Evolutionary conservation across 2,888 invertebrate genomes (phyloP).

Genomic region (Spicauda simplicius): DNA sequence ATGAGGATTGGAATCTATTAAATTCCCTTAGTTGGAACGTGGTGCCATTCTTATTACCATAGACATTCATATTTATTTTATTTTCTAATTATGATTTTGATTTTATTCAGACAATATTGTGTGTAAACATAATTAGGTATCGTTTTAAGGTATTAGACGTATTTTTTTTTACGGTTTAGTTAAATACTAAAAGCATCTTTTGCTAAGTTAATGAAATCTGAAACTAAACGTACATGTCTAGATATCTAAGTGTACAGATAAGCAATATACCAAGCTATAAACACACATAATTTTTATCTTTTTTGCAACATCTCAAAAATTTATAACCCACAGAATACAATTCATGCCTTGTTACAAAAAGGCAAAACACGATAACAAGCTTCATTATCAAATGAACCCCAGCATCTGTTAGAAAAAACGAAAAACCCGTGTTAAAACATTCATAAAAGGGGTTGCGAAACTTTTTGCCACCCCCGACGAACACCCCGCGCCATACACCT

Average conservation of each 20-base stretch:
- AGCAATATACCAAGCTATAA: not conserved
- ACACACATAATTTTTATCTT: not conserved
- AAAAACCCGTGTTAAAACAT: slow-evolving; percentile 60
- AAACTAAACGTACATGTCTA: too few species aligned
- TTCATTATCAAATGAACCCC: slow-evolving; percentile 37
- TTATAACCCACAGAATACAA: slow-evolving; percentile 9
- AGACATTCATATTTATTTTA: slow-evolving; percentile 46
- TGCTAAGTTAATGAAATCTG: too few species aligned
- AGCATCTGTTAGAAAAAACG: slow-evolving; percentile 39
- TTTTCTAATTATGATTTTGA: not conserved
- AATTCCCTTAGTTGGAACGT: slow-evolving; percentile 45
- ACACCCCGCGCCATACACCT: slow-evolving; percentile 66
- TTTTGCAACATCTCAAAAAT: not conserved
- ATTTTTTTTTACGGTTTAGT: not conserved
- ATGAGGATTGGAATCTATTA: slow-evolving; percentile 46
- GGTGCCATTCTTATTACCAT: slow-evolving; percentile 38
- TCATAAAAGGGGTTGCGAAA: slow-evolving; percentile 68
- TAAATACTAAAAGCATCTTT: too few species aligned
- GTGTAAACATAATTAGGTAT: too few species aligned
- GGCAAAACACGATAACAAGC: slow-evolving; percentile 39
- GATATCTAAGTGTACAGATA: too few species aligned
- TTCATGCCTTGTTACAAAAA: slow-evolving; percentile 22
- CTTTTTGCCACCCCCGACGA: slow-evolving; percentile 62
- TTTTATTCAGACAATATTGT: not conserved
- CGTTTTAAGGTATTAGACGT: too few species aligned